Evolutionary conservation across 1,140 invertebrate species (phyloP), one percentile per base, ranked within the genome.

Genomic region (Lysiphlebus fabarum): DNA sequence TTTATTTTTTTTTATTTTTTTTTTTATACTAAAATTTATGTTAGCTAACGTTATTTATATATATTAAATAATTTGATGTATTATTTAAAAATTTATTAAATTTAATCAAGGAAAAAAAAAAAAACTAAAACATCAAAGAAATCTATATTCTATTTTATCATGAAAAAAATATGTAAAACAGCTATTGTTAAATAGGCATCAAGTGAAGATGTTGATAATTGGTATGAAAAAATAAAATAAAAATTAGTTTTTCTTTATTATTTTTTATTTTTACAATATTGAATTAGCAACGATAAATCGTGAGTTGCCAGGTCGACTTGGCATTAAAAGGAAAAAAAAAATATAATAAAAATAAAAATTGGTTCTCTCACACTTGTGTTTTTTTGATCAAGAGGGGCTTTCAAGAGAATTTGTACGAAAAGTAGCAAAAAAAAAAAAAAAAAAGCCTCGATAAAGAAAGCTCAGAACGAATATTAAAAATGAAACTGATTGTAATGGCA

Each of bases 221-320:
- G 51, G 55, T 40, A 12, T 42, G 48, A 57, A 63, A 62, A 60
- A 41, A 3, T n/a, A 1, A 17, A 37, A 7, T 26, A 47, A 56
- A 17, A 9, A 34, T 47, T 41, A n/a, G 17, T 42, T 44, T 26
- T 26, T 26, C 17, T 26, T 26, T 26, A 26, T 26, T 26, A 1
- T 26, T 26, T 26, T 26, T 26, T 26, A 26, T 26, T 26, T 26
- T 37, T 50, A 53, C 66, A 59, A 72, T 70, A 75, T 73, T 70
- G 70, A 74, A 75, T 75, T 74, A 74, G 68, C 68, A 75, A 64
- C 71, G 67, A 77, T 77, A 77, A 78, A 78, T 78, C 72, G 65
- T 64, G 65, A 50, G 50, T 62, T 67, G 68, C 61, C 66, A 60
- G 64, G 42, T 49, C 60, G 66, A 58, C 55, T 66, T 54, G 49